A percentile compares a stretch with the other conserved stretches of the same genome.
phyloP scores from a whole-genome alignment of 1,140 invertebrate species.

The Drosophila sucinea region DNA sequence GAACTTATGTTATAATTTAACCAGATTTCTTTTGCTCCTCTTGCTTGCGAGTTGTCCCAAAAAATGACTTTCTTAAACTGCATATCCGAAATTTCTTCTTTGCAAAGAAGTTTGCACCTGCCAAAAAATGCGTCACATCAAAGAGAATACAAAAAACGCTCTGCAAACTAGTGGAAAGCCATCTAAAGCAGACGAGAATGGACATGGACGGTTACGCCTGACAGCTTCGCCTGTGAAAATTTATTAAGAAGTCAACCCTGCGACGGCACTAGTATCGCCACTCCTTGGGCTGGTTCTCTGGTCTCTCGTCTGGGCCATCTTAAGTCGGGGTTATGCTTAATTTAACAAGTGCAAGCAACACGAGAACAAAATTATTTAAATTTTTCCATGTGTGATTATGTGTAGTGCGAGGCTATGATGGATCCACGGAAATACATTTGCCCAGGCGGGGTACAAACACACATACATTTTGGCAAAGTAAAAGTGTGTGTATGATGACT shows the following conservation, averaged over 20 bases:
- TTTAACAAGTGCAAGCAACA: conserved; percentile 50
- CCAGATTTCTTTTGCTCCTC: neutral
- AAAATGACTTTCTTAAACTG: neutral
- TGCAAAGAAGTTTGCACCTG: conserved; percentile 11
- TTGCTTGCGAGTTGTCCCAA: neutral
- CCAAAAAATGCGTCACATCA: conserved; percentile 16
- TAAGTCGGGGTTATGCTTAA: conserved; percentile 44
- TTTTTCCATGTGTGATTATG: neutral
- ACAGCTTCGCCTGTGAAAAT: conserved; percentile 63
- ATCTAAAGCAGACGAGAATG: neutral
- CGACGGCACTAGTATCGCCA: neutral
- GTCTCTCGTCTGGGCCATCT: neutral
- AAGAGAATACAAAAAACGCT: neutral
- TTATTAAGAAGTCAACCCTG: conserved; percentile 5
- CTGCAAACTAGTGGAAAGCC: conserved; percentile 1
- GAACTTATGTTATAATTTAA: conserved; percentile 1
- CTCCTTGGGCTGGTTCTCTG: conserved; percentile 12
- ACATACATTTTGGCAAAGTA: too few relatives aligned
- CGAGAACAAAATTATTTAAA: conserved; percentile 4
- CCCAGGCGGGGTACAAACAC: too few relatives aligned
- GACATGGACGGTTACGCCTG: conserved; percentile 52
- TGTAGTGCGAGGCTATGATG: too few relatives aligned
- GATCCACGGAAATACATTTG: too few relatives aligned
- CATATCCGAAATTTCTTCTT: neutral
- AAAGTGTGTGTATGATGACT: too few relatives aligned